Conservation (phyloP, 1,140 invertebrate genomes). For the Atopsyche davidsoni region DNA sequence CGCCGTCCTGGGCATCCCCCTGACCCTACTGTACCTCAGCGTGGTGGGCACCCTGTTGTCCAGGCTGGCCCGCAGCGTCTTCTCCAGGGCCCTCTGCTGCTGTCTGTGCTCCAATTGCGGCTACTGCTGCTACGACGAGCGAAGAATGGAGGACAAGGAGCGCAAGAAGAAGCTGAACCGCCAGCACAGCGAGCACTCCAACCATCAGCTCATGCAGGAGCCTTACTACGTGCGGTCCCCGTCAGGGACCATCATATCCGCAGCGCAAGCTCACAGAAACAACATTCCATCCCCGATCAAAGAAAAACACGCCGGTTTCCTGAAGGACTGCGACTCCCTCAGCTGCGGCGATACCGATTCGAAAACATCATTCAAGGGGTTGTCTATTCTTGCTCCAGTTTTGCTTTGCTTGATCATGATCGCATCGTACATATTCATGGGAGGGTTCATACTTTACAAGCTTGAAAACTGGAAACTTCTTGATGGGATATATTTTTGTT, state of each 20-base stretch:
- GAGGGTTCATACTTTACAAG: conserved; percentile 80
- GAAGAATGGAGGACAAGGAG: conserved; percentile 71
- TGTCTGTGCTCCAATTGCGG: conserved; percentile 79
- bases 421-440: conserved; percentile 78
- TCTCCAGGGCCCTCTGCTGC: conserved; percentile 74
- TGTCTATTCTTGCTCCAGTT: conserved; percentile 70
- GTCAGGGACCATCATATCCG: conserved; percentile 51
- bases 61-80: conserved; percentile 78
- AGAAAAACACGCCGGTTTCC: conserved; percentile 43
- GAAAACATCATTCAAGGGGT: conserved; percentile 64
- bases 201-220: conserved; percentile 65
- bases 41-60: conserved; percentile 78
- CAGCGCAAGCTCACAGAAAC: conserved; percentile 48
- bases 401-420: conserved; percentile 71
- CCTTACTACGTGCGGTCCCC: conserved; percentile 73
- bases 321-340: conserved; percentile 59
- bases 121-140: conserved; percentile 79
- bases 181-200: conserved; percentile 64
- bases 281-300: conserved; percentile 54
- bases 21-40: conserved; percentile 83
- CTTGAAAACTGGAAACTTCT: conserved; percentile 82
- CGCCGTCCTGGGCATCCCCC: conserved; percentile 82
- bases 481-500: conserved; percentile 91
- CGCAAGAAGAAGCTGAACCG: conserved; percentile 67
- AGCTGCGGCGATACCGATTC: conserved; percentile 66